Base-by-base conservation (phyloP, 2,113 vertebrate genomes). In the Podarcis muralis region DNA sequence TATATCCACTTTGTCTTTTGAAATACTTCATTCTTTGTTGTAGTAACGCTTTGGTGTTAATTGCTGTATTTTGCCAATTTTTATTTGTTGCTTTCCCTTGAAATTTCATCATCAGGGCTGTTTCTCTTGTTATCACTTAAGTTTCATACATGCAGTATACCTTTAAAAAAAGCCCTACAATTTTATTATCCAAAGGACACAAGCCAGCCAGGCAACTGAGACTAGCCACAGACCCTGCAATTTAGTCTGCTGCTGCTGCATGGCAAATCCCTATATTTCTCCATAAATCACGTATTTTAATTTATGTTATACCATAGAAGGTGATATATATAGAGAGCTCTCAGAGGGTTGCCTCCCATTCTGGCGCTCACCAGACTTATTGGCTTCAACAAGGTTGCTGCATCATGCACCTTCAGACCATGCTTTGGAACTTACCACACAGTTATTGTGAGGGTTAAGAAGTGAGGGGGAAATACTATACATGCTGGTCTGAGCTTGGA, bases 31-130 rank as follows among this genome's bases (percentile, higher is more conserved):
- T 62, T 48, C 37, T 5, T 83, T 83, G 48, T 88, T 93, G 82
- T 88, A 72, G 53, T 5, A 30, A 59, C 53, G 83, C 78, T 87
- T 79, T 30, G 79, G 79, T 86, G 25, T 88, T 85, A 15, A 87
- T 91, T 89, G 16, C 8, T 30, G 53, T 81, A 93, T 69, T 68
- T 30, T 76, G 22, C 25, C 85, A 0, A 16, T 81, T 69, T 69
- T n/a, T 62, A 59, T 0, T 0, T 65, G 78, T 53, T 87, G 27
- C 65, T 84, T 85, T 74, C 76, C 65, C 23, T 85, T 89, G 79
- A 35, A 87, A 89, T 62, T 13, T 35, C 11, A 83, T 30, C 32
- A 48, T 68, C 27, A 62, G 7, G 53, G 20, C 20, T 35, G 15
- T 27, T 66, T 79, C 76, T n/a, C 18, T 77, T 43, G 32, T 62